A percentile compares a stretch with the other conserved stretches of the same genome.
Conservation (phyloP, 2,797 vertebrate species). For the Acomys russatus region DNA sequence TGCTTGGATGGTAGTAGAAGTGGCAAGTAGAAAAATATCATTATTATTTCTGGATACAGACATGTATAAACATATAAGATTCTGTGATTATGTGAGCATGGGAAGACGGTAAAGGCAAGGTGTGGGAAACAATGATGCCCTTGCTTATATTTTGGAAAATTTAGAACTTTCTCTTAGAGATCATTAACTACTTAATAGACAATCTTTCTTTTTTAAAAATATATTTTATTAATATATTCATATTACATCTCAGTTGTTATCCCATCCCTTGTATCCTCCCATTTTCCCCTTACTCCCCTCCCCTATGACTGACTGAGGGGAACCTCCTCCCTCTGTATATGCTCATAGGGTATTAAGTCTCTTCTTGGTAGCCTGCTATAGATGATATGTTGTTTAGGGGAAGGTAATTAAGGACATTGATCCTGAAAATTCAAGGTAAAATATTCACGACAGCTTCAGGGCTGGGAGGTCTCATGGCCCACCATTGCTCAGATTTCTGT, state of each 20-base stretch:
- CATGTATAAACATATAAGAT: not conserved
- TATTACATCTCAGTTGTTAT: no score
- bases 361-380: not conserved
- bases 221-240: no score
- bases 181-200: not conserved
- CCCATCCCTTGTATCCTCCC: no score
- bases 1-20: not conserved
- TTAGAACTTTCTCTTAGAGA: constrained; percentile 30
- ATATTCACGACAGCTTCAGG: not conserved
- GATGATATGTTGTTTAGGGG: not conserved
- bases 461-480: not conserved
- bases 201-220: not conserved
- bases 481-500: not conserved
- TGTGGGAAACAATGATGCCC: not conserved
- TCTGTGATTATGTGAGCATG: not conserved
- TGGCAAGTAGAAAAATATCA: not conserved
- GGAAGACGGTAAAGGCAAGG: not conserved
- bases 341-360: no score
- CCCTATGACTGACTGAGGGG: no score
- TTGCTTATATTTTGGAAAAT: not conserved
- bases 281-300: no score
- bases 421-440: constrained; percentile 39
- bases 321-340: no score
- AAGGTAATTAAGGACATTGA: not conserved
- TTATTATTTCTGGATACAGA: not conserved